Evolutionary conservation across 2,888 invertebrate genomes (phyloP).

Genomic region (Proisotoma minuta): DNA sequence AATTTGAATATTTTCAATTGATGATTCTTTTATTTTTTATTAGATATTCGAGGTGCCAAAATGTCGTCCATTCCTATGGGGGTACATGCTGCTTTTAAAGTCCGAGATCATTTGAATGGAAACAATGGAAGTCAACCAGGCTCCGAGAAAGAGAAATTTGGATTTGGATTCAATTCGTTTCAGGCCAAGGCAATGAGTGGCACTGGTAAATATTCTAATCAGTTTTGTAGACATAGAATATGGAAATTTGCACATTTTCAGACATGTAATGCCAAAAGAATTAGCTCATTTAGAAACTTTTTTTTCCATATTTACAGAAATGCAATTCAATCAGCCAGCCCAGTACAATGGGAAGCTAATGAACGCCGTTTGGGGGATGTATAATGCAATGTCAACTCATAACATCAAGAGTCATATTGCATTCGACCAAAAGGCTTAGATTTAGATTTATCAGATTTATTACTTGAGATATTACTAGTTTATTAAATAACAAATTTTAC

Average conservation of each 20-base stretch:
- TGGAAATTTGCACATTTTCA: no score
- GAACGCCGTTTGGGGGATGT: conserved; percentile 88
- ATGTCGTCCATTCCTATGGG: conserved; percentile 75
- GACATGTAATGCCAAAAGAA: no score
- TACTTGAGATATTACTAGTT: conserved; percentile 28
- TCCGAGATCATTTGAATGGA: conserved; percentile 57
- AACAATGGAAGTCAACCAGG: conserved; percentile 18
- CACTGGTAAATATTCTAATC: not conserved
- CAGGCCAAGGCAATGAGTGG: not conserved
- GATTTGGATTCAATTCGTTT: not conserved
- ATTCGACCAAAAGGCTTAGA: conserved; percentile 41
- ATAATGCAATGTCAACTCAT: conserved; percentile 81
- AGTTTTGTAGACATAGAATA: no score
- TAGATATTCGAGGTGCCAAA: conserved; percentile 33
- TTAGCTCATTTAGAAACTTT: not conserved
- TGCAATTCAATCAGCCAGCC: conserved; percentile 53
- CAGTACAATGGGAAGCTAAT: conserved; percentile 81
- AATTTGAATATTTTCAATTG: no score
- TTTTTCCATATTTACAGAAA: conserved; percentile 2
- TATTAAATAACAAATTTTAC: not conserved
- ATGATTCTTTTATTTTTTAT: no score
- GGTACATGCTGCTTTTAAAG: conserved; percentile 67
- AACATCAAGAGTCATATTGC: conserved; percentile 64
- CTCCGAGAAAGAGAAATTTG: not conserved
- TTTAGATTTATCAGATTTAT: conserved; percentile 32